Evolutionary conservation across 2,797 vertebrate species (phyloP).

Genomic region (Chelon labrosus): DNA sequence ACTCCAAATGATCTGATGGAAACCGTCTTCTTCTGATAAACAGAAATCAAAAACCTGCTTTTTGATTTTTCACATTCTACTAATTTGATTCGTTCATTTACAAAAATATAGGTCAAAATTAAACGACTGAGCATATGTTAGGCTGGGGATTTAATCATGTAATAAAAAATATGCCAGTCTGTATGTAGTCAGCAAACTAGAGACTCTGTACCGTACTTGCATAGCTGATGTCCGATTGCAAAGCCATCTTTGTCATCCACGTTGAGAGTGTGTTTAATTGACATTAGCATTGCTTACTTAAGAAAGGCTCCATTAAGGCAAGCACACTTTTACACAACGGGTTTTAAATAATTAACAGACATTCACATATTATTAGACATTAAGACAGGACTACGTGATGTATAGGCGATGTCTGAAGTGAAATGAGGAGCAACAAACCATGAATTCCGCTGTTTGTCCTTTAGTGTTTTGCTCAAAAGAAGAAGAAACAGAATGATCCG

Average conservation of each 20-base stretch:
- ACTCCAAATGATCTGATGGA: no score
- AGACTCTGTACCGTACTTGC: neutral
- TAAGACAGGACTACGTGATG: neutral
- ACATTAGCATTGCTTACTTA: neutral
- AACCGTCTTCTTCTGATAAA: no score
- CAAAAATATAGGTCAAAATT: no score
- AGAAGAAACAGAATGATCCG: neutral
- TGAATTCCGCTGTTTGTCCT: neutral
- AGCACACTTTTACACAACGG: neutral
- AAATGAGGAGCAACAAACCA: neutral
- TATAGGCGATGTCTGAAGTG: constrained; percentile 1
- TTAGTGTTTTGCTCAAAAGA: constrained; percentile 6
- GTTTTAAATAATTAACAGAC: constrained; percentile 4
- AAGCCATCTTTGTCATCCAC: constrained; percentile 5
- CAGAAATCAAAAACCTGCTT: no score
- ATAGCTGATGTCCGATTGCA: neutral
- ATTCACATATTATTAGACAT: neutral
- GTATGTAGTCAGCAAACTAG: neutral
- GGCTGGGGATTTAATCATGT: neutral
- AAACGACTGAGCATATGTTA: neutral
- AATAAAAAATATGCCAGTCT: no score
- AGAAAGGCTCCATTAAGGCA: no score
- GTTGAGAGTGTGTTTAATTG: constrained; percentile 8
- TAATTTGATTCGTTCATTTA: no score
- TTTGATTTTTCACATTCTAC: no score